Percentiles rank a stretch among this genome's conserved stretches.
Evolutionary conservation across 2,113 vertebrate species (phyloP).

Genomic region (Megaleporinus macrocephalus): DNA sequence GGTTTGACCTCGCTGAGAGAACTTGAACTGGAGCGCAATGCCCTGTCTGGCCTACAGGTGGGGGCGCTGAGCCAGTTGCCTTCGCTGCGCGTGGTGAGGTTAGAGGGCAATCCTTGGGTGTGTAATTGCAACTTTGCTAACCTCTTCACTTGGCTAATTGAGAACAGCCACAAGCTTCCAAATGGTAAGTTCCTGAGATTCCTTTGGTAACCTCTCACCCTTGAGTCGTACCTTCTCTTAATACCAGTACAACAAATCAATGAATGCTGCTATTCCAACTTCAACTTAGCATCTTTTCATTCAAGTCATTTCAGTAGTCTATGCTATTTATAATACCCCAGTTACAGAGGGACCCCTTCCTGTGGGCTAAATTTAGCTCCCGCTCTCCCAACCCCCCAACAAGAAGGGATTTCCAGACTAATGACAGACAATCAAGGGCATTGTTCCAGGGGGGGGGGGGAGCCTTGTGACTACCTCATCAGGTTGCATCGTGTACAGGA

Average conservation of each 20-base stretch:
- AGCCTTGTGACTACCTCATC: slow-evolving; percentile 31
- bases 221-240: background rate
- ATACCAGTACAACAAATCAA: background rate
- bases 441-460: slow-evolving; percentile 46
- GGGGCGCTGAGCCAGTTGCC: slow-evolving; percentile 86
- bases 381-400: slow-evolving; percentile 59
- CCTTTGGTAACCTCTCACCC: background rate
- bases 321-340: slow-evolving; percentile 69
- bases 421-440: slow-evolving; percentile 60
- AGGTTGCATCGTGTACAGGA: slow-evolving; percentile 31
- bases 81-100: slow-evolving; percentile 86
- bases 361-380: slow-evolving; percentile 70
- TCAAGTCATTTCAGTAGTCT: slow-evolving; percentile 47
- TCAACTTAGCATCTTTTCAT: slow-evolving; percentile 52
- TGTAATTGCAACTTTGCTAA: slow-evolving; percentile 96
- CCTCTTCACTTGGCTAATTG: slow-evolving; percentile 92
- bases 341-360: slow-evolving; percentile 65
- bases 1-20: slow-evolving; percentile 92
- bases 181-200: slow-evolving; percentile 84
- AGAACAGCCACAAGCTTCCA: slow-evolving; percentile 91
- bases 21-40: slow-evolving; percentile 92
- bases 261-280: slow-evolving; percentile 65
- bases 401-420: slow-evolving; percentile 63
- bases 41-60: slow-evolving; percentile 86
- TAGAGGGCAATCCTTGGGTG: slow-evolving; percentile 97